Evolutionary conservation across 2,113 vertebrate genomes (phyloP).

Genomic region (Pygoscelis adeliae): DNA sequence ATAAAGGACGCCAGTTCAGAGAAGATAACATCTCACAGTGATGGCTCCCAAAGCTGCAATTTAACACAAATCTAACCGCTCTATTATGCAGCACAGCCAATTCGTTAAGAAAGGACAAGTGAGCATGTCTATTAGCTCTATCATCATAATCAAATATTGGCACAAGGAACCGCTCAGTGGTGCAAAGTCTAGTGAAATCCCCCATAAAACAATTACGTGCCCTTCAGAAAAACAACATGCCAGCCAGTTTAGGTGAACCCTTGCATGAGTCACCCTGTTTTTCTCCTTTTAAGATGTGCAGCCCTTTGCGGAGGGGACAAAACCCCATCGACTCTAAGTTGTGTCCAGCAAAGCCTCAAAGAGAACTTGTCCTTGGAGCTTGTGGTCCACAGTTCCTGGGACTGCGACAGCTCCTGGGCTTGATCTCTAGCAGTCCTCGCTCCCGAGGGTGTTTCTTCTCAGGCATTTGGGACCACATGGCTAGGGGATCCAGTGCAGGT

Average conservation of each 20-base stretch:
- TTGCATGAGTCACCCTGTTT: accelerated
- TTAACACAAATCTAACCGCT: constrained; percentile 13
- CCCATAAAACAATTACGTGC: not conserved
- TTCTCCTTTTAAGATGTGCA: not conserved
- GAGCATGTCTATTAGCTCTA: not conserved
- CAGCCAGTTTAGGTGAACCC: not conserved
- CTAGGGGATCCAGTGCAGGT: not conserved
- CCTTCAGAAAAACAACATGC: not conserved
- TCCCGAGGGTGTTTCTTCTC: not conserved
- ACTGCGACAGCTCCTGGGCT: not conserved
- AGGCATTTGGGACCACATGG: not conserved
- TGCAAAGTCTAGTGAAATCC: not conserved
- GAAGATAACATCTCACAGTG: constrained; percentile 55
- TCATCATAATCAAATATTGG: constrained; percentile 47
- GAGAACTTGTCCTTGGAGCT: not conserved
- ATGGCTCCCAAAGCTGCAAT: constrained; percentile 65
- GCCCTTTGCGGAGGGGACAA: not conserved
- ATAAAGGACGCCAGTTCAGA: constrained; percentile 36
- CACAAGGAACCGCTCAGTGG: not conserved
- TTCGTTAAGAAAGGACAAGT: constrained; percentile 60
- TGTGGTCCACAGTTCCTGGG: not conserved
- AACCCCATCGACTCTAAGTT: not conserved
- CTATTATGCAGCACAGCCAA: constrained; percentile 28
- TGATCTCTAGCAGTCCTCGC: accelerated
- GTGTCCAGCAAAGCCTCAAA: not conserved